Evolutionary conservation across 1,140 invertebrate species (phyloP).

Genomic region (Ptiloglossa arizonensis): DNA sequence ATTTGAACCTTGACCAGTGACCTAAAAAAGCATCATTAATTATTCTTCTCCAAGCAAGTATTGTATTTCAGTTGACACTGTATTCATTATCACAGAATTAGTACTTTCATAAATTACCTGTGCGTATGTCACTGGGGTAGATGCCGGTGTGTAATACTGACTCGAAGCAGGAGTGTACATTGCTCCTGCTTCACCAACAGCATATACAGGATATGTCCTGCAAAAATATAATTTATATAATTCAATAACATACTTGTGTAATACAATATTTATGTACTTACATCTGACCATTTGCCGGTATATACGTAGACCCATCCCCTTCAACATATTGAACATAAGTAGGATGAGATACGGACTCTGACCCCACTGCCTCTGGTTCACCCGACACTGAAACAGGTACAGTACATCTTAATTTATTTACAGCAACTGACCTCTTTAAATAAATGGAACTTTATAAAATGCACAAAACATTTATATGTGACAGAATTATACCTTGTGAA

Average conservation of each 20-base stretch:
- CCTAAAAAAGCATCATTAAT: slow-evolving; percentile 64
- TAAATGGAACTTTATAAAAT: slow-evolving; percentile 9
- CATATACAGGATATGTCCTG: slow-evolving; percentile 93
- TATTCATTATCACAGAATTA: not conserved
- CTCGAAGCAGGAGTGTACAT: slow-evolving; percentile 87
- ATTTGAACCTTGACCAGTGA: slow-evolving; percentile 79
- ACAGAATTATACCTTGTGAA: not conserved
- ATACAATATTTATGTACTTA: slow-evolving; percentile 72
- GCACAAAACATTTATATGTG: not conserved
- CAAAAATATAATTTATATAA: slow-evolving; percentile 16
- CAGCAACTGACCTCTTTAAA: not conserved
- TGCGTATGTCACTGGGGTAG: slow-evolving; percentile 83
- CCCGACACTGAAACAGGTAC: slow-evolving; percentile 79
- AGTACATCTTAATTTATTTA: slow-evolving; percentile 1
- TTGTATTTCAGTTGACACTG: not conserved
- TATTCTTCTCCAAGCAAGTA: not conserved
- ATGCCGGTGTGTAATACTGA: slow-evolving; percentile 84
- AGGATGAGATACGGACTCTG: slow-evolving; percentile 83
- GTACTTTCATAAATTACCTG: slow-evolving; percentile 77
- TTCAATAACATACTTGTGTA: not conserved
- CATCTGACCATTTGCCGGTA: slow-evolving; percentile 86
- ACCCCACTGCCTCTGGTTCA: slow-evolving; percentile 82
- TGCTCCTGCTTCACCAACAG: slow-evolving; percentile 88
- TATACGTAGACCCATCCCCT: slow-evolving; percentile 87
- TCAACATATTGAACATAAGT: slow-evolving; percentile 89